These are phyloP conservation scores for Melipona quadrifasciata DNA, from an alignment of 1,140 invertebrate species.

Conservation along the genomic window DNA sequence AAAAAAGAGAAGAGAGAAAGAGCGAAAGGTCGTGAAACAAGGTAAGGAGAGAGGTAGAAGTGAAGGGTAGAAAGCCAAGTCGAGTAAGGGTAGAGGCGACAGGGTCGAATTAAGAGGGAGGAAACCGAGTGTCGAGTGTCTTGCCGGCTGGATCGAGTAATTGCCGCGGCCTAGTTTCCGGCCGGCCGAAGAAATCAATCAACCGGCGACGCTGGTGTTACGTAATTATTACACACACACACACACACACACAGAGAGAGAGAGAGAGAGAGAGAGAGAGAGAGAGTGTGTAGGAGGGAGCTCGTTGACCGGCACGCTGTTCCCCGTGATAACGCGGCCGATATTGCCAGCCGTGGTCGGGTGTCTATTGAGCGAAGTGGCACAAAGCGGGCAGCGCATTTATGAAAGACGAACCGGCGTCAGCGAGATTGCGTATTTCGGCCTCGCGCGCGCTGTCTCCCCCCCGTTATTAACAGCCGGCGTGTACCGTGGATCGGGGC, in stretches of 20 bases:
- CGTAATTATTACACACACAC: conserved; percentile 37
- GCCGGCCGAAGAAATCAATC: conserved; percentile 52
- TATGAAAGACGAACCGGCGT: conserved; percentile 32
- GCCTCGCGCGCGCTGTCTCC: not conserved
- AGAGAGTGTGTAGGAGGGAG: not conserved
- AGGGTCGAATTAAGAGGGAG: conserved; percentile 43
- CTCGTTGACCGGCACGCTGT: conserved; percentile 13
- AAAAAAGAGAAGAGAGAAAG: not conserved
- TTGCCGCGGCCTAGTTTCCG: conserved; percentile 40
- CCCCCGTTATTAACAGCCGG: not conserved
- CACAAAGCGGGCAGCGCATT: conserved; percentile 33
- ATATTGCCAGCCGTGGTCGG: conserved; percentile 22
- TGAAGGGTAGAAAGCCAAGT: not conserved
- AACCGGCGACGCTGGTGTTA: conserved; percentile 35
- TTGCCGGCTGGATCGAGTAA: conserved; percentile 18
- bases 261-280: no score
- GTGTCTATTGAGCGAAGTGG: conserved; percentile 17
- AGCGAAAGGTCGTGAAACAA: not conserved
- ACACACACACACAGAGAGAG: no score
- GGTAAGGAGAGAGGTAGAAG: not conserved
- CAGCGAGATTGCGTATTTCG: conserved; percentile 6
- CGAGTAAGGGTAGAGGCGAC: not conserved
- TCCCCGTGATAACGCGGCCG: conserved; percentile 14
- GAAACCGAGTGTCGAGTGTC: conserved; percentile 10
- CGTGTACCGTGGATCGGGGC: not conserved